Evolutionary conservation across 2,888 invertebrate species (phyloP), one percentile per base, ranked within the genome.

Genomic region (Orchesellides sinensis): DNA sequence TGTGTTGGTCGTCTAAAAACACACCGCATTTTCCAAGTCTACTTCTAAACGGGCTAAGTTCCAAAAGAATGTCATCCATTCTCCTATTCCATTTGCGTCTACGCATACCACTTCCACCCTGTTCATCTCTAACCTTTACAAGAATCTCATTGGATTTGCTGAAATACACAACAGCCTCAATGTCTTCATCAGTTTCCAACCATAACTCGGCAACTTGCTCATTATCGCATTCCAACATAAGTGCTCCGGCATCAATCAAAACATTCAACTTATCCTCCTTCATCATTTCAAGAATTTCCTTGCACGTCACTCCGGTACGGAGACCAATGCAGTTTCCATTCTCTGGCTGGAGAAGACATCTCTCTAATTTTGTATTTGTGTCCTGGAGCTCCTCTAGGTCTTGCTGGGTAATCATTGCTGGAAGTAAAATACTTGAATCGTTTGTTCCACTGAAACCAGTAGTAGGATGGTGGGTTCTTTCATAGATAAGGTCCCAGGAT

Each of bases 1-100:
- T 85, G 29, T 86, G 86, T 3, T 68, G 75, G 56, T 85, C 87
- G 45, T 87, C 87, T 77, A 87, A n/a, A n/a, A n/a, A n/a, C n/a
- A n/a, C n/a, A n/a, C n/a, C n/a, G 21, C 83, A 83, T 4, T 65
- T 40, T 27, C 52, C 40, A 2, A 65, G 65, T 1, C 23, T 2
- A 14, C 23, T 32, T 40, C 54, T 29, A 21, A 52, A 85, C 1
- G 85, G 59, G 1, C 83, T 83, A 17, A 81, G 52, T 25, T 84
- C 80, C 3, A 86, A 74, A 54, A 63, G 61, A 54, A 54, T 19
- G 68, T 40, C 25, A 27, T 21, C 14, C 23, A n/a, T n/a, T n/a
- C n/a, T n/a, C n/a, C n/a, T n/a, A n/a, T n/a, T n/a, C n/a, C n/a
- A n/a, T n/a, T n/a, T n/a, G n/a, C n/a, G n/a, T n/a, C n/a, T n/a